Percentiles rank a stretch among this genome's conserved stretches.
Evolutionary conservation across 92 coral and sea anemone genomes (phyloP).

Genomic region (Anthopleura xanthogrammica): DNA sequence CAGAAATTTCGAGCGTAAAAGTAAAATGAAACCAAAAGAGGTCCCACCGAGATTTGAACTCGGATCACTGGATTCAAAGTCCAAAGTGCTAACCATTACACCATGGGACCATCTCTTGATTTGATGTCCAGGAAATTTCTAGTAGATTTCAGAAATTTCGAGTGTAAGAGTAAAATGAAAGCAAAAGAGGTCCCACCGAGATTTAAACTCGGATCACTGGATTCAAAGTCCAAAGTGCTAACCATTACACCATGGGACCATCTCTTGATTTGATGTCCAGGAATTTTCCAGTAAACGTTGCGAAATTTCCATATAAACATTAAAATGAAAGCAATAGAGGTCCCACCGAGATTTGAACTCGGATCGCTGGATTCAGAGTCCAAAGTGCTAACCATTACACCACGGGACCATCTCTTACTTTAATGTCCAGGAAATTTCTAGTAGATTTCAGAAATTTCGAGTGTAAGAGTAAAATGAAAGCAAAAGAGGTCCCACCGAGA

Average conservation of each 20-base stretch:
- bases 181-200: slow-evolving; percentile 82
- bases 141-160: no score
- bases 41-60: slow-evolving; percentile 70
- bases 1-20: no score
- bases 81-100: slow-evolving; percentile 99
- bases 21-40: no score
- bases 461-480: no score
- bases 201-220: slow-evolving; percentile 97
- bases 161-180: no score
- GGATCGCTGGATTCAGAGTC: slow-evolving; percentile 91
- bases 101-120: slow-evolving; percentile 59
- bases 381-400: slow-evolving; percentile 94
- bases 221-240: slow-evolving; percentile 94
- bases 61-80: slow-evolving; percentile 95
- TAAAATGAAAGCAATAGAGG: no score
- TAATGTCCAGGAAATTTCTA: no score
- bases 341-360: slow-evolving; percentile 84
- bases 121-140: no score
- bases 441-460: no score
- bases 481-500: slow-evolving; percentile 88
- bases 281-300: no score
- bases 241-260: slow-evolving; percentile 86
- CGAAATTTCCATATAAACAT: no score
- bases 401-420: slow-evolving; percentile 27
- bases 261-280: no score